Percentiles rank a stretch among this genome's conserved stretches.
These are phyloP conservation scores for Brachystomella parvula DNA, from an alignment of 1,140 invertebrate genomes.

Conservation along the genomic window DNA sequence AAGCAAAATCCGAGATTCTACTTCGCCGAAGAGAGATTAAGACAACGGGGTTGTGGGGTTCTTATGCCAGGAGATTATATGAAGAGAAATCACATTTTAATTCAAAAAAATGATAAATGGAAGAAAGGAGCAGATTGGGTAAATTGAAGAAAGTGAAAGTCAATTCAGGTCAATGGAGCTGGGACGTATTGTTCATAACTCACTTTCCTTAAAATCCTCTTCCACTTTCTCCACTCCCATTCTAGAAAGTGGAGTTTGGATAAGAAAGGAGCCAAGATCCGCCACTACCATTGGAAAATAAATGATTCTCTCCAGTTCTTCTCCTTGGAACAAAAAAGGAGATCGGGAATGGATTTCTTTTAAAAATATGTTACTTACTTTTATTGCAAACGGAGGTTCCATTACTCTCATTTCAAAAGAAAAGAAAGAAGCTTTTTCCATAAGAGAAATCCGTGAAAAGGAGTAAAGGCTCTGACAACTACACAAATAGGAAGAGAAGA, in stretches of 20 bases:
- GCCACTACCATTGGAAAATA: not conserved
- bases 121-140: not conserved
- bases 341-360: not conserved
- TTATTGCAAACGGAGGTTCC: not conserved
- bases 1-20: too few relatives aligned
- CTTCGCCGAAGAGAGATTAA: too few relatives aligned
- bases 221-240: too few relatives aligned
- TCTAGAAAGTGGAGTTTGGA: too few relatives aligned
- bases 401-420: not conserved
- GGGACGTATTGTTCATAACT: not conserved
- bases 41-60: too few relatives aligned
- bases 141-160: too few relatives aligned
- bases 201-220: not conserved
- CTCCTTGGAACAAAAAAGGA: not conserved
- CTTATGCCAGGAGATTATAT: too few relatives aligned
- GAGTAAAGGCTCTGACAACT: not conserved
- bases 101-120: not conserved
- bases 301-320: not conserved
- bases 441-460: not conserved
- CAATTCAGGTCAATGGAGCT: not conserved
- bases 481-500: not conserved
- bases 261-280: not conserved
- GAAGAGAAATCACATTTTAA: not conserved
- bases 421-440: not conserved
- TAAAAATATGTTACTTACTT: not conserved